A percentile compares a stretch with the other conserved stretches of the same genome.
These are phyloP conservation scores for Eulemur coronatus DNA, from an alignment of 2,797 vertebrate genomes.

Conservation along the genomic window DNA sequence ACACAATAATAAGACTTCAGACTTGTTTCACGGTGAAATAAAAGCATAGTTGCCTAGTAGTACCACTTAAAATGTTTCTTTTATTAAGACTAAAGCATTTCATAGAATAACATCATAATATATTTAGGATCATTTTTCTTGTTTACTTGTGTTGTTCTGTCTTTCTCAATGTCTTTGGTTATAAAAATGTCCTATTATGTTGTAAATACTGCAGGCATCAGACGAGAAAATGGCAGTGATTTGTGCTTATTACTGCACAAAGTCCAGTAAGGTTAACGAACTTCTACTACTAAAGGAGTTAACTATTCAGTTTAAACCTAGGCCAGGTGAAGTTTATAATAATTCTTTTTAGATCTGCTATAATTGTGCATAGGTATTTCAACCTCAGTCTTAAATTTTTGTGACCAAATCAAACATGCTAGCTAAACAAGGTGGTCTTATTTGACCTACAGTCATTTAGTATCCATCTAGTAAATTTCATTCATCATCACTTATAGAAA, in stretches of 20 bases:
- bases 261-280: conserved; percentile 74
- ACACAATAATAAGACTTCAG: conserved; percentile 20
- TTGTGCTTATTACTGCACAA: conserved; percentile 71
- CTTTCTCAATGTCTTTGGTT: conserved; percentile 44
- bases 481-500: conserved; percentile 73
- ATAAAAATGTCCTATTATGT: conserved; percentile 70
- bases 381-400: conserved; percentile 70
- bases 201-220: conserved; percentile 79
- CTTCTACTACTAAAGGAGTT: conserved; percentile 73
- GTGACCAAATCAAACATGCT: conserved; percentile 50
- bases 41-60: neutral
- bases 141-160: conserved; percentile 41
- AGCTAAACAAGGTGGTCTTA: neutral
- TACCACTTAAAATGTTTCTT: conserved; percentile 41
- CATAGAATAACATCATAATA: conserved; percentile 43
- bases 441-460: conserved; percentile 64
- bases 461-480: conserved; percentile 63
- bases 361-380: conserved; percentile 67
- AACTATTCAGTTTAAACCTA: conserved; percentile 65
- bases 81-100: conserved; percentile 64
- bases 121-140: conserved; percentile 55
- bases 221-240: conserved; percentile 33
- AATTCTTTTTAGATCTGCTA: conserved; percentile 54
- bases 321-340: conserved; percentile 52
- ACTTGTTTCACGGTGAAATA: neutral